Percentiles rank a stretch among this genome's conserved stretches.
Evolutionary conservation across 2,888 invertebrate genomes (phyloP).

Genomic region (Lutraria lutraria): DNA sequence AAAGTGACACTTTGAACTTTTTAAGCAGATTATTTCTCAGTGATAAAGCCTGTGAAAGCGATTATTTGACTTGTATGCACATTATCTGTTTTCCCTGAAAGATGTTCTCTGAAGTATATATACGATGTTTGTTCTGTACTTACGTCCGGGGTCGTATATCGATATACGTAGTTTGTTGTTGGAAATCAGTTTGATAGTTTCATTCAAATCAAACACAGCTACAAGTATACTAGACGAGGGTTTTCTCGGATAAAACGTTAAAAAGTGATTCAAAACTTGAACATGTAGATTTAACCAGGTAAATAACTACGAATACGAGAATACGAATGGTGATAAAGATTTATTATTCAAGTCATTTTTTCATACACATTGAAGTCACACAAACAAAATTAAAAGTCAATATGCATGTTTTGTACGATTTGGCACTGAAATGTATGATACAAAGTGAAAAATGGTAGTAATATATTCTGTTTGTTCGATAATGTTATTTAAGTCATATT

Average conservation of each 20-base stretch:
- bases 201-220: neutral
- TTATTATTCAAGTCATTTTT: neutral
- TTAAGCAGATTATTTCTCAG: neutral
- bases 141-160: neutral
- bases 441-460: no score
- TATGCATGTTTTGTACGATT: neutral
- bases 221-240: no score
- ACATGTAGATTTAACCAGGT: no score
- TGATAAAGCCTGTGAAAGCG: neutral
- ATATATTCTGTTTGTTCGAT: no score
- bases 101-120: neutral
- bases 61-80: neutral
- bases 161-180: neutral
- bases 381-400: neutral
- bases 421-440: neutral
- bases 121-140: neutral
- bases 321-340: neutral
- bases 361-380: neutral
- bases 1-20: neutral
- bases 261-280: no score
- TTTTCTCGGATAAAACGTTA: no score
- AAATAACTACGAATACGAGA: no score
- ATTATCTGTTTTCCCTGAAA: neutral
- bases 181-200: neutral
- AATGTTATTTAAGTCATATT: no score